phyloP scores from a whole-genome alignment of 2,888 invertebrate species.

The Lasioglossum morio region DNA sequence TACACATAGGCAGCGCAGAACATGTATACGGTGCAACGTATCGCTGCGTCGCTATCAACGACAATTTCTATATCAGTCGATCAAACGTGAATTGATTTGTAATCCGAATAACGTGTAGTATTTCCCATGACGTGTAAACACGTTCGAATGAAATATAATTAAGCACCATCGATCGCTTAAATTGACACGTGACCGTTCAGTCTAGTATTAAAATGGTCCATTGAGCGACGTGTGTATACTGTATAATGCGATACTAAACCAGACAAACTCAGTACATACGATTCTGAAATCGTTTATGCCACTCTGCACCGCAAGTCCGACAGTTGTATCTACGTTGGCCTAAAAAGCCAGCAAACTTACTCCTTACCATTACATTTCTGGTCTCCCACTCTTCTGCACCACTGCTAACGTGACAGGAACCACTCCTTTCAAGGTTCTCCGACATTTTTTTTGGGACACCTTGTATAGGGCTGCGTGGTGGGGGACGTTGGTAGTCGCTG shows the following conservation, averaged over 20 bases:
- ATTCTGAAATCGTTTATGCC: neutral
- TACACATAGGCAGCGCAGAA: conserved; percentile 5
- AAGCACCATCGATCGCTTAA: neutral
- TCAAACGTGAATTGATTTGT: neutral
- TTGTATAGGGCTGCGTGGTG: too few relatives aligned
- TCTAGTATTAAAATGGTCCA: conserved; percentile 3
- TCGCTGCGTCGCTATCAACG: neutral
- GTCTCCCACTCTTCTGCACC: too few relatives aligned
- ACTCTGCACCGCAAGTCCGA: neutral
- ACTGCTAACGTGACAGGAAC: too few relatives aligned
- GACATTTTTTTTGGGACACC: too few relatives aligned
- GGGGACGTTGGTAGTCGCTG: too few relatives aligned
- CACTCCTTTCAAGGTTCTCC: too few relatives aligned
- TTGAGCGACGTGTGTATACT: neutral
- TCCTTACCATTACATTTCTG: too few relatives aligned
- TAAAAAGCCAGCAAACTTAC: too few relatives aligned
- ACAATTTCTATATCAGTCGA: neutral
- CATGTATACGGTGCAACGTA: neutral
- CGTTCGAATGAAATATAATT: neutral
- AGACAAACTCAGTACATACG: neutral
- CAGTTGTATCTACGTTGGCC: neutral
- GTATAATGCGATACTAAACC: neutral
- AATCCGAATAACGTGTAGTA: neutral
- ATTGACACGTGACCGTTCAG: conserved; percentile 4
- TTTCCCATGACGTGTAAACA: neutral